Evolutionary conservation across 2,888 invertebrate genomes (phyloP).

Genomic region (Aporophyla lueneburgensis): DNA sequence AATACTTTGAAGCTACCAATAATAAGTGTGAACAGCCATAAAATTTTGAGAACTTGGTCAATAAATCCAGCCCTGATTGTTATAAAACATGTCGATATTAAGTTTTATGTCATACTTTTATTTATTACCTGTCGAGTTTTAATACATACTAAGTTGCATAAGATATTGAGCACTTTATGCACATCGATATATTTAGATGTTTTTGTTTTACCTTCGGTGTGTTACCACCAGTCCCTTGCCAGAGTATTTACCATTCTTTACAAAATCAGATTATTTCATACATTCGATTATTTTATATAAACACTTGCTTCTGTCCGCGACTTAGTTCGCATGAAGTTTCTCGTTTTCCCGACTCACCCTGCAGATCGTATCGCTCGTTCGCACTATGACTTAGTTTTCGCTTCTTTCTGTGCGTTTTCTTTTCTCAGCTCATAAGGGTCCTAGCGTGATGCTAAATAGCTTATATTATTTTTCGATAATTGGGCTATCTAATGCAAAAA

Average conservation of each 20-base stretch:
- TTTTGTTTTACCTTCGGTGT: not conserved
- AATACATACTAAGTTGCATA: conserved; percentile 2
- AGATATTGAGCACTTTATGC: not conserved
- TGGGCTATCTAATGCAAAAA: no score
- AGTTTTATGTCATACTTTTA: conserved; percentile 14
- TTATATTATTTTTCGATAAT: no score
- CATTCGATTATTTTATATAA: no score
- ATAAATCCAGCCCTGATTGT: conserved; percentile 19
- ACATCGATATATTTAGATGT: not conserved
- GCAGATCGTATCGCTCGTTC: no score
- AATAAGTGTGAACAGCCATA: conserved; percentile 29
- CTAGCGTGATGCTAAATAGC: no score
- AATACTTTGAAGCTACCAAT: conserved; percentile 8
- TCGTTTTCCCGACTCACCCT: no score
- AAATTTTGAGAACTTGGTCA: not conserved
- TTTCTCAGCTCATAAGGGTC: no score
- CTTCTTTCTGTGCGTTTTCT: no score
- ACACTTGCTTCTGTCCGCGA: no score
- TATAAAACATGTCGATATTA: not conserved
- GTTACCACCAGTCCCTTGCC: not conserved
- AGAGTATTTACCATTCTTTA: not conserved
- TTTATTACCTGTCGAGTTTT: conserved; percentile 7
- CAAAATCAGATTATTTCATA: not conserved
- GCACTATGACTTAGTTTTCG: no score
- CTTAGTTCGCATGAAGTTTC: no score